Base-by-base conservation (phyloP, 2,888 invertebrate species). In the Linyphia triangularis region DNA sequence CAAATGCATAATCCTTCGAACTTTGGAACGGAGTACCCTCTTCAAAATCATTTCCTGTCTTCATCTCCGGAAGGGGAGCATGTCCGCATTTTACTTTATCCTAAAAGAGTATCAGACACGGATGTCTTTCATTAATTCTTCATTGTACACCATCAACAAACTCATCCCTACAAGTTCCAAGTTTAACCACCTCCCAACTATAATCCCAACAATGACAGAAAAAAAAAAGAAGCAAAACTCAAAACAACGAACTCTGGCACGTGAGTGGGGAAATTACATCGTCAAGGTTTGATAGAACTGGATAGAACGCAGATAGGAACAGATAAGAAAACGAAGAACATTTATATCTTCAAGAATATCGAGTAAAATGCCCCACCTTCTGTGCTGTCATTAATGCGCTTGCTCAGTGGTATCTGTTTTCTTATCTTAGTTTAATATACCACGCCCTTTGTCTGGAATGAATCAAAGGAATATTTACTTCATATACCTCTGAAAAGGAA, bases 321-420 rank as follows among this genome's bases (percentile, higher is more conserved):
- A 26, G 51, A 67, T 67, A 43, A 79, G 40, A 79, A 51, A 57
- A 59, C 59, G 57, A 33, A 40, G 59, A 81, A 24, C 24, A 24
- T 59, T 67, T 37, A 2, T 1, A 10, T 24, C 10, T 30, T 10
- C 2, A n/a, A 26, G 81, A 67, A 81, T 81, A 81, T 59, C 28
- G 22, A 40, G 51, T 24, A 19, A 63, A 28, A 9, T 2, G 81
- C 81, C 81, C 57, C 81, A 81, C 81, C 81, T 59, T 70, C 26
- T 16, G 28, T n/a, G 16, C 51, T 67, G 37, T 24, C 24, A 69
- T 19, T 43, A 43, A 69, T 70, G 59, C 24, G 24, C 67, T 33
- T 81, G 59, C 19, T 75, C 6, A 26, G 30, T 51, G 16, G 67
- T 79, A 79, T 67, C 81, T 26, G 67, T 81, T 33, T 69, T 59